These are phyloP conservation scores for Dreissena rostriformis DNA, from an alignment of 1,140 invertebrate genomes.

Conservation along the genomic window DNA sequence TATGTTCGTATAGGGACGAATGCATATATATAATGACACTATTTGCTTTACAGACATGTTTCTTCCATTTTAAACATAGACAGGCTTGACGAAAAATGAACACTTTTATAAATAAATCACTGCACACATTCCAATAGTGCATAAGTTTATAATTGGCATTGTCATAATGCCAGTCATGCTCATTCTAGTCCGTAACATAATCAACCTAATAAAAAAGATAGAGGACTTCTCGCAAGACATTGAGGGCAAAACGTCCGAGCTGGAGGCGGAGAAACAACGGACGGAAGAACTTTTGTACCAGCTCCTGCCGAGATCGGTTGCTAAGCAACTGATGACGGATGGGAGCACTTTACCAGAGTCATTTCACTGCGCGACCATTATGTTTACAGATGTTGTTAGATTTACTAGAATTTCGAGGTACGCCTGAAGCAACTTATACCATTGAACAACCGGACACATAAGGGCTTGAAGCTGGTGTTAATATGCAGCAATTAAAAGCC, in stretches of 20 bases:
- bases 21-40: too few species aligned
- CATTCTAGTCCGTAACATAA: conserved; percentile 14
- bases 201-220: conserved; percentile 15
- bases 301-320: conserved; percentile 40
- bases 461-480: too few species aligned
- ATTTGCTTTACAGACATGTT: too few species aligned
- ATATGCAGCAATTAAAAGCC: too few species aligned
- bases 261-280: conserved; percentile 43
- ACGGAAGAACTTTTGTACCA: conserved; percentile 43
- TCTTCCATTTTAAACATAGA: too few species aligned
- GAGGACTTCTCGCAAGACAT: conserved; percentile 32
- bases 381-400: conserved; percentile 91
- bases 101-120: too few species aligned
- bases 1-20: too few species aligned
- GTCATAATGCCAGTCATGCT: conserved; percentile 1
- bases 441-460: too few species aligned
- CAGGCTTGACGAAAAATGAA: too few species aligned
- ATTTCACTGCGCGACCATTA: conserved; percentile 71
- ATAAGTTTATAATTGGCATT: too few species aligned
- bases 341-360: conserved; percentile 31
- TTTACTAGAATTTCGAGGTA: conserved; percentile 86
- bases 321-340: conserved; percentile 33
- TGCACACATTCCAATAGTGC: too few species aligned
- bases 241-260: conserved; percentile 16
- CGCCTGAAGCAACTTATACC: too few species aligned